Evolutionary conservation across 2,888 invertebrate species (phyloP).

Genomic region (Papilio elwesi): DNA sequence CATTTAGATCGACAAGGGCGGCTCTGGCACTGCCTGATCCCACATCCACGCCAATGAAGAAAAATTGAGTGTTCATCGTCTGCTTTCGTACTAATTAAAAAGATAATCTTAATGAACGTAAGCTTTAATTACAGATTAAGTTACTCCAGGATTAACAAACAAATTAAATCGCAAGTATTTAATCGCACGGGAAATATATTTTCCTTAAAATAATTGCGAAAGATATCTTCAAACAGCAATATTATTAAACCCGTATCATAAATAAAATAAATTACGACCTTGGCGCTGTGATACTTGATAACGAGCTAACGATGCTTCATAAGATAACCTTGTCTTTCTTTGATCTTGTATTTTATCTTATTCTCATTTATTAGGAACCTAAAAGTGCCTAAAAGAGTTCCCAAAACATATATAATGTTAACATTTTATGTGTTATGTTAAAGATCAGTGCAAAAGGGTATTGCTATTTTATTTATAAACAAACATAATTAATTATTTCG

Average conservation of each 20-base stretch:
- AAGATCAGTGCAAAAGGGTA: neutral
- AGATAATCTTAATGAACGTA: neutral
- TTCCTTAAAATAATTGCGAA: slow-evolving; percentile 11
- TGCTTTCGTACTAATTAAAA: slow-evolving; percentile 41
- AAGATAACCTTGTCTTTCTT: slow-evolving; percentile 47
- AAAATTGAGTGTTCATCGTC: slow-evolving; percentile 55
- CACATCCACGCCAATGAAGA: slow-evolving; percentile 95
- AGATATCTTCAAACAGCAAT: slow-evolving; percentile 9
- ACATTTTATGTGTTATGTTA: neutral
- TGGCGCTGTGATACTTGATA: slow-evolving; percentile 39
- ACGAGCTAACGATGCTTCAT: slow-evolving; percentile 13
- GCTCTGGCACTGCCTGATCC: slow-evolving; percentile 96
- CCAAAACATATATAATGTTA: neutral
- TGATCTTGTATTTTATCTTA: slow-evolving; percentile 31
- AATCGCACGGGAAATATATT: slow-evolving; percentile 3
- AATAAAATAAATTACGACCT: slow-evolving; percentile 38
- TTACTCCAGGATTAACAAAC: neutral
- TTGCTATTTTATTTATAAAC: neutral
- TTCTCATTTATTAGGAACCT: neutral
- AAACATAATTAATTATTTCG: too few relatives aligned
- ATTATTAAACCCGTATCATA: neutral
- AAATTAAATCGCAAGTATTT: neutral
- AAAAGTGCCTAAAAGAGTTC: neutral
- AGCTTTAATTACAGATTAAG: neutral
- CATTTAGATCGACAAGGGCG: slow-evolving; percentile 88